These are phyloP conservation scores for Drosophila pachea DNA, from an alignment of 1,140 invertebrate species.

Conservation along the genomic window DNA sequence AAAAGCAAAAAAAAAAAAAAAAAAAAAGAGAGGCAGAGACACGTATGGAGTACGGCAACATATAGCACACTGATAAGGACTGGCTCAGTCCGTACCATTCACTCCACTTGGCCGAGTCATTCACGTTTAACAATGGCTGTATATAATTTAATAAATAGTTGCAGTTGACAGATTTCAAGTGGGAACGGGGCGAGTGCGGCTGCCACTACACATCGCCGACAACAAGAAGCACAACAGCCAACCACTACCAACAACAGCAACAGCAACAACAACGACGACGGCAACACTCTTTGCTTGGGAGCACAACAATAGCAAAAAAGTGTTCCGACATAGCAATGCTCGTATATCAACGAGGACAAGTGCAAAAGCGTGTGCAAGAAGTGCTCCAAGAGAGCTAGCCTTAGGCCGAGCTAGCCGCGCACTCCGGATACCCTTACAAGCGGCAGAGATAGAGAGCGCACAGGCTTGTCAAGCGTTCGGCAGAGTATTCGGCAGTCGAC, in stretches of 20 bases:
- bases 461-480: too few relatives aligned
- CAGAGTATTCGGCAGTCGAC: background rate
- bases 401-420: background rate
- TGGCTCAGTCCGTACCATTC: conserved; percentile 4
- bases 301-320: conserved; percentile 31
- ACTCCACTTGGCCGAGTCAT: conserved; percentile 35
- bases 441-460: background rate
- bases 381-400: conserved; percentile 40
- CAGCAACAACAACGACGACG: conserved; percentile 11
- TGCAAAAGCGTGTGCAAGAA: conserved; percentile 68
- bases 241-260: conserved; percentile 1
- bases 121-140: conserved; percentile 67
- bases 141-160: conserved; percentile 78
- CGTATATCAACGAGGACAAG: conserved; percentile 53
- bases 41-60: background rate
- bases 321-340: conserved; percentile 43
- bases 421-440: conserved; percentile 9
- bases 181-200: conserved; percentile 31
- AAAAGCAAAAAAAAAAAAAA: too few relatives aligned
- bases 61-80: background rate
- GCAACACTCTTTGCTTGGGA: conserved; percentile 8
- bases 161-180: conserved; percentile 77
- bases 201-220: conserved; percentile 40
- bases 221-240: conserved; percentile 21
- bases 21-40: too few relatives aligned